Evolutionary conservation across 2,888 invertebrate genomes (phyloP), one percentile per base, ranked within the genome.

Genomic region (Ligdia adustata): DNA sequence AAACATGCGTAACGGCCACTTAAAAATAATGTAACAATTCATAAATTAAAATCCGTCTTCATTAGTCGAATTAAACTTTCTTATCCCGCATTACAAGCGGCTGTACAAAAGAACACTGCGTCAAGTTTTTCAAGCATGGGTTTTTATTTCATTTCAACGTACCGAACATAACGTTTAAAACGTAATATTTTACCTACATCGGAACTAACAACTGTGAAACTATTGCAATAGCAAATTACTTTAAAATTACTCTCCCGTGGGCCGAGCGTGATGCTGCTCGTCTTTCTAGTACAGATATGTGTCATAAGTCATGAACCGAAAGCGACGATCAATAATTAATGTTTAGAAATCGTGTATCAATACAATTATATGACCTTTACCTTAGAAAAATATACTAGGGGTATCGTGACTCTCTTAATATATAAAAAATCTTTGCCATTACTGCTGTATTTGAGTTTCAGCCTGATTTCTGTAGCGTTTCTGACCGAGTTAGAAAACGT

Each of bases 191-290:
- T 24, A 34, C 34, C 2, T 5, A 39, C 3, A 12, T 28, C 22
- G 22, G 6, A 7, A 22, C 22, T 39, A 15, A 39, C 37, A 31
- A 18, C 39, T 39, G 22, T 45, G 40, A 47, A 47, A 35, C 5
- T 40, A 24, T 37, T 35, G 34, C 18, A 35, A 31, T 47, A 29
- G 14, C 9, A 31, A 47, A 41, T 35, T 29, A 26, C 24, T 28
- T 47, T 24, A 34, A 24, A 28, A 33, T 46, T 24, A 34, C 29
- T 46, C 34, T 34, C 14, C 34, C 31, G 31, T 31, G 9, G 4
- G n/a, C n/a, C n/a, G n/a, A n/a, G n/a, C n/a, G n/a, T n/a, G 33
- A 6, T 15, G 26, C 35, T 18, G 9, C 46, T 9, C 33, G 29
- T 35, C 26, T 24, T 29, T 47, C 24, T 31, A 9, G 27, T 28